Evolutionary conservation across 2,888 invertebrate species (phyloP), one percentile per base, ranked within the genome.

Genomic region (Plagiodera versicolora): DNA sequence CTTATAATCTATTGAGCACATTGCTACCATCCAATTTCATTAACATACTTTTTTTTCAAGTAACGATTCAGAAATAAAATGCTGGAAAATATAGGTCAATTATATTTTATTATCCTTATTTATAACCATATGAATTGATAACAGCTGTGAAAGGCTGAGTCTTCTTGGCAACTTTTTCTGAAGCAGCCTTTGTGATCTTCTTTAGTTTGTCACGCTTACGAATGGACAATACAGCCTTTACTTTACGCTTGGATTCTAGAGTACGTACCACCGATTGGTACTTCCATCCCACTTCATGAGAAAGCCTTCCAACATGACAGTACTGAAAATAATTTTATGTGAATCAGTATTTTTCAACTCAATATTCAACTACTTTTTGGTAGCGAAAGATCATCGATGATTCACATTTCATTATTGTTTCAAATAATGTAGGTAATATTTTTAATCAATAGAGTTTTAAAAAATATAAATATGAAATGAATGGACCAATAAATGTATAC

Each of bases 251-350:
- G 78, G 92, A 89, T 82, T 99, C 99, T 70, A 99, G 85, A 67
- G 95, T 94, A 79, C 92, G 90, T 61, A 99, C 94, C 57, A 99
- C 98, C 69, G 90, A 89, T 81, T 95, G 91, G 87, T 99, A 99
- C 82, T 99, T 99, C 99, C 99, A 99, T 76, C 99, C 99, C 61
- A 99, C 97, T 83, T 99, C 99, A 80, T 96, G 94, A 47, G 98
- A 95, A 69, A 99, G 86, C 73, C 98, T 91, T 64, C 98, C 98
- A 64, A 99, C 89, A 73, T 91, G 90, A 82, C 97, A 98, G 85
- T 91, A 98, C 94, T 95, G 79, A 52, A 84, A 82, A 68, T 72
- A 70, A 70, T 58, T 19, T 18, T 8, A 20, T 0, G 17, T 32
- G 17, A 3, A 24, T 24, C n/a, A 46, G 44, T 10, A 39, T 14